phyloP scores from a whole-genome alignment of 2,797 vertebrate genomes.

The Lepilemur ruficaudatus region DNA sequence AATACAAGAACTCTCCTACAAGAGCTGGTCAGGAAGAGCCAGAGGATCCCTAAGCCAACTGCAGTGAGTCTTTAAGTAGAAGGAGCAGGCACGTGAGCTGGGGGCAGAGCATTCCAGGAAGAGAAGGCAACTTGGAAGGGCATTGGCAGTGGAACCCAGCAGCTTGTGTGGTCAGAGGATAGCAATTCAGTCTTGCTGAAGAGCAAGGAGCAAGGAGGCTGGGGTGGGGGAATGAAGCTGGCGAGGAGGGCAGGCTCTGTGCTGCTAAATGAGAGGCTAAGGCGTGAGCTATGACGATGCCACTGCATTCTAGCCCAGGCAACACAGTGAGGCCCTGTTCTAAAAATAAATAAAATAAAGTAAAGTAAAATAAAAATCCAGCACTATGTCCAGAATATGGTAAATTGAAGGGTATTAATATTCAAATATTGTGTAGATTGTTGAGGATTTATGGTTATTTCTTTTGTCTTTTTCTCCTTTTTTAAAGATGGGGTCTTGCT shows the following conservation, averaged over 20 bases:
- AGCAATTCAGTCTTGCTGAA: not conserved
- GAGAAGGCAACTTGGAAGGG: not conserved
- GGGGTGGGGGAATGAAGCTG: not conserved
- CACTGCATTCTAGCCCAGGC: too few species aligned
- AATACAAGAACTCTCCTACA: not conserved
- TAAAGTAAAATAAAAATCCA: too few species aligned
- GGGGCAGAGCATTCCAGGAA: not conserved
- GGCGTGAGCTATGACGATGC: too few species aligned
- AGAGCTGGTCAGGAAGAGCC: not conserved
- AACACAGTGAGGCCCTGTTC: too few species aligned
- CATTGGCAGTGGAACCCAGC: rapidly evolving
- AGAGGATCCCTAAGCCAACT: not conserved
- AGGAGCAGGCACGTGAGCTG: rapidly evolving
- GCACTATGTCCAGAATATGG: not conserved
- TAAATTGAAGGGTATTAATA: not conserved
- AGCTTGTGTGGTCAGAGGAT: not conserved
- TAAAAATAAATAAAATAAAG: too few species aligned
- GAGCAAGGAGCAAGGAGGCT: too few species aligned
- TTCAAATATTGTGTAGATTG: rapidly evolving
- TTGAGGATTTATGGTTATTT: not conserved
- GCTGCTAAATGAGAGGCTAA: too few species aligned
- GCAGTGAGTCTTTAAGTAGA: not conserved
- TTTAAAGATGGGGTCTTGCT: not conserved
- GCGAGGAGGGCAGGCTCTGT: rapidly evolving
- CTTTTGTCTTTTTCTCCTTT: not conserved